Evolutionary conservation across 2,797 vertebrate species (phyloP), one percentile per base, ranked within the genome.

Genomic region (Lagodon rhomboides): DNA sequence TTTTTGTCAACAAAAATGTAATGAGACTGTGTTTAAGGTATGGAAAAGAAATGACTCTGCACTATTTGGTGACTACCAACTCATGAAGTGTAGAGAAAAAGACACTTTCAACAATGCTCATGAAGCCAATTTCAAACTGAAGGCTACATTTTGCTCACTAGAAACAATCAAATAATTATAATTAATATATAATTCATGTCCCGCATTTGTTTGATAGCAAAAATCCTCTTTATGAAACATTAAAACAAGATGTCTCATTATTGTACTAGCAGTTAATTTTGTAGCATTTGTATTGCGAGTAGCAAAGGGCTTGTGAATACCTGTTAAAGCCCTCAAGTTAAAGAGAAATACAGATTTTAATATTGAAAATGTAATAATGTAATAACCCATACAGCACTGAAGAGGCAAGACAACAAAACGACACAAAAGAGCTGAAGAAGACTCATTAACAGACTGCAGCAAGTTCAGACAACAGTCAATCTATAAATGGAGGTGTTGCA

Each of bases 401-500:
- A 70, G 41, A 68, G 44, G 27, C n/a, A 50, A 20, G 23, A 51
- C 3, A n/a, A 62, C 2, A 22, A 46, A 9, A 22, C 38, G 10
- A 38, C 9, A 38, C 38, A 60, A 23, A 64, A 17, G 67, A 47
- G 64, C 27, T 56, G 44, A 41, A 51, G 17, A 58, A 47, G 30
- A 2, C 20, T 65, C 46, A 64, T 68, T 43, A 85, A 79, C 55
- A 59, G 16, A 55, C 49, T 67, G 51, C 74, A 75, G 79, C 34
- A 44, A 56, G 46, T 71, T 60, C n/a, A 61, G 73, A 72, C 23
- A 61, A 17, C 30, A 66, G 41, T 10, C 34, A 27, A 49, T 51
- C 71, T 64, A 68, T 53, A 86, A 80, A 85, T 50, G 46, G 61
- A 81, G 63, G 65, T 47, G 73, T 22, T 68, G 46, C 77, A 63